Conservation (phyloP, 2,888 invertebrate species). For the Amorpha juglandis region DNA sequence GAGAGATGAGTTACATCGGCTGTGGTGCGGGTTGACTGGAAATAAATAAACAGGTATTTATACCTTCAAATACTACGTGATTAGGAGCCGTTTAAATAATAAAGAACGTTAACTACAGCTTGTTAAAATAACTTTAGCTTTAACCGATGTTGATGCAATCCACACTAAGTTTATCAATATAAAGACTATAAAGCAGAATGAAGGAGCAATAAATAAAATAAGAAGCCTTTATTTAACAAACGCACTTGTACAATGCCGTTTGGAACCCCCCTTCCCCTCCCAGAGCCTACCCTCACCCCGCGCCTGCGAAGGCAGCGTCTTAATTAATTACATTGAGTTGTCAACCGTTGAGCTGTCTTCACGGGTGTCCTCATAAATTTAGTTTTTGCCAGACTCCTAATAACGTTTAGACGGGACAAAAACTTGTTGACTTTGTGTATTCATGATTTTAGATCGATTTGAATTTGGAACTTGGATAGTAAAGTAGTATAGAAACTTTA, state of each 20-base stretch:
- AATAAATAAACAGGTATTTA: too few species aligned
- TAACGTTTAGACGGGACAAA: conserved; percentile 31
- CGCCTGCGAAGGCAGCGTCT: conserved; percentile 44
- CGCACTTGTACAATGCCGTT: conserved; percentile 36
- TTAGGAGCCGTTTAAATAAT: too few species aligned
- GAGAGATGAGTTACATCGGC: too few species aligned
- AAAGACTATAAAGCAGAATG: not conserved
- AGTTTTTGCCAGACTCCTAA: conserved; percentile 43
- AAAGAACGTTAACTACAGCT: too few species aligned
- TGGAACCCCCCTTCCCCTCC: not conserved
- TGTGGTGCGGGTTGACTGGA: too few species aligned
- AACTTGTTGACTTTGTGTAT: not conserved
- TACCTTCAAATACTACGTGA: too few species aligned
- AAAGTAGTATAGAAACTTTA: too few species aligned
- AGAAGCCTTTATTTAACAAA: conserved; percentile 41
- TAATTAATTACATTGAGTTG: conserved; percentile 70
- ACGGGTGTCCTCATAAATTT: conserved; percentile 58
- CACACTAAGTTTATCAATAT: not conserved
- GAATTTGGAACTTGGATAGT: too few species aligned
- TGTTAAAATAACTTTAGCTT: too few species aligned
- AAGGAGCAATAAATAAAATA: conserved; percentile 28
- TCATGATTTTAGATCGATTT: too few species aligned
- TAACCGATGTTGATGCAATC: not conserved
- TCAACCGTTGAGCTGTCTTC: conserved; percentile 57
- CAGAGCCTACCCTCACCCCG: not conserved